A percentile compares a stretch with the other conserved stretches of the same genome.
phyloP scores from a whole-genome alignment of 2,888 invertebrate species.

The Catocala fraxini region DNA sequence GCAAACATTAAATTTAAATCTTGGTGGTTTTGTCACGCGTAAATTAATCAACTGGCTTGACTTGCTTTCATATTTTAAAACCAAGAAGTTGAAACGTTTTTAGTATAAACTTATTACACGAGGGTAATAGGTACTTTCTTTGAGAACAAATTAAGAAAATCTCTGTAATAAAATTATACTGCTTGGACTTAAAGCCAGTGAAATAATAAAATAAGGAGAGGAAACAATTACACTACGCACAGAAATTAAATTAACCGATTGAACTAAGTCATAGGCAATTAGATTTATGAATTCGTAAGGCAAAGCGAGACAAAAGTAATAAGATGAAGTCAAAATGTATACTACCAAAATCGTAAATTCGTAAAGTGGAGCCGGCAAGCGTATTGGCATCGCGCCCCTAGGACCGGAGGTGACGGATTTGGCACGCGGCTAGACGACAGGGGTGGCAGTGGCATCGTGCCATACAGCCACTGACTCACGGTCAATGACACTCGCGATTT shows the following conservation, averaged over 20 bases:
- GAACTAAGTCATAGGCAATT: too few relatives aligned
- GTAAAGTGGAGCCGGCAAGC: constrained; percentile 12
- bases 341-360: constrained; percentile 11
- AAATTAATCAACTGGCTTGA: constrained; percentile 1
- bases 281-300: too few relatives aligned
- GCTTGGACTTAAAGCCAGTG: too few relatives aligned
- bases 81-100: background rate
- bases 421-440: constrained; percentile 41
- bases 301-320: background rate
- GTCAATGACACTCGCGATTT: constrained; percentile 63
- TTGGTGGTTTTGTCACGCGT: background rate
- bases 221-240: too few relatives aligned
- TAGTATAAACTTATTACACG: background rate
- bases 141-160: too few relatives aligned
- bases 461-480: constrained; percentile 46
- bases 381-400: constrained; percentile 32
- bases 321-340: background rate
- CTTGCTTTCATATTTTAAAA: constrained; percentile 1
- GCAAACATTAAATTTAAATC: constrained; percentile 22
- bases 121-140: too few relatives aligned
- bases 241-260: too few relatives aligned
- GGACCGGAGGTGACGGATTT: constrained; percentile 41
- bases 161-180: too few relatives aligned
- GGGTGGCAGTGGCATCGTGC: constrained; percentile 53
- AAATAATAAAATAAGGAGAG: too few relatives aligned